Base-by-base conservation (phyloP, 2,113 vertebrate genomes). In the Solea solea region DNA sequence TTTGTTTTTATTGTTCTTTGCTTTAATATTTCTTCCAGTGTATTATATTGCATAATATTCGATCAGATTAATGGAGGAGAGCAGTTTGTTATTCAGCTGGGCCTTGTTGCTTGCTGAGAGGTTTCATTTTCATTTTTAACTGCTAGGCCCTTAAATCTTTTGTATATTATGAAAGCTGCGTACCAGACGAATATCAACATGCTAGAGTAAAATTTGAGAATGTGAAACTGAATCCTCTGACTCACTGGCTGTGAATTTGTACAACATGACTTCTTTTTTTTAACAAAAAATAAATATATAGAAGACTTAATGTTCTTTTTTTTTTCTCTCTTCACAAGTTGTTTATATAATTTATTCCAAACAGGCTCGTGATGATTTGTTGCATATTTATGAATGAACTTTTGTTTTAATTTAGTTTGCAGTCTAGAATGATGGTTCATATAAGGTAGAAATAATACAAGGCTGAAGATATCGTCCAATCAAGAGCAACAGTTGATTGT, bases 231-330 rank as follows among this genome's bases (percentile, higher is more conserved):
- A 90, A 89, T 87, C 80, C 84, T 89, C 81, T 83, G 87, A 93
- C 91, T 88, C 91, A 90, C 89, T 92, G 89, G 90, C 88, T 89
- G 85, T 91, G 91, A 91, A 92, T 92, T 93, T 93, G 88, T 92
- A 89, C 75, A 91, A 90, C 76, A 83, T 89, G 75, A 77, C 53
- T 34, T 86, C 70, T 86, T 89, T 84, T 79, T 45, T 86, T 72
- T 87, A 87, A 34, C 34, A 34, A 34, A 34, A 34, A 34, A 82
- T 76, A 53, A 81, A 78, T 86, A 88, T 67, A 86, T 86, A 81
- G 73, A 76, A 83, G 27, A 82, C 57, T 69, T 76, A 61, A 83
- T n/a, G 73, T 72, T 83, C 12, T 13, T 13, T 9, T 48, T 48
- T 48, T 11, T 48, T 48, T 48, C 12, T 83, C 66, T 69, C 53